Conservation (phyloP, 2,888 invertebrate species). For the Macrosiphum euphorbiae region DNA sequence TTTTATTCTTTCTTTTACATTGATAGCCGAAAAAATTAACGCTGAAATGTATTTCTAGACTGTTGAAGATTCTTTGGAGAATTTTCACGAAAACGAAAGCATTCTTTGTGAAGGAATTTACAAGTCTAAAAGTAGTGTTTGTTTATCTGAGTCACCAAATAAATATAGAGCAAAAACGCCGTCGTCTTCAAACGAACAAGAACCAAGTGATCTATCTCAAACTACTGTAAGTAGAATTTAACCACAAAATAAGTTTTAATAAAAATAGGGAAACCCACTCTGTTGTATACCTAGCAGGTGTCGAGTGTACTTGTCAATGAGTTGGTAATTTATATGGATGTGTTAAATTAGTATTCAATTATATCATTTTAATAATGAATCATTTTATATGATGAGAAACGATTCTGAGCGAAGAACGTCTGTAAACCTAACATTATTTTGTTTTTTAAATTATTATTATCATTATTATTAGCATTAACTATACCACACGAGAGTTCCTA, state of each 20-base stretch:
- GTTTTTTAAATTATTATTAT: too few relatives aligned
- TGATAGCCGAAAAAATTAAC: background rate
- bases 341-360: background rate
- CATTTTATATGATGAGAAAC: background rate
- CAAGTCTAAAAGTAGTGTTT: slow-evolving; percentile 55
- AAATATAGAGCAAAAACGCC: slow-evolving; percentile 54
- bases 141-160: slow-evolving; percentile 52
- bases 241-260: background rate
- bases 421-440: too few relatives aligned
- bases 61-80: slow-evolving; percentile 40
- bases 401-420: background rate
- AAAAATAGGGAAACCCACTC: background rate
- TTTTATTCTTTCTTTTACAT: background rate
- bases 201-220: slow-evolving; percentile 60
- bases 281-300: background rate
- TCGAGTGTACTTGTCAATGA: background rate
- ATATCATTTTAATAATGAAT: background rate
- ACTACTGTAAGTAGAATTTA: slow-evolving; percentile 42
- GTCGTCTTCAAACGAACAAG: slow-evolving; percentile 60
- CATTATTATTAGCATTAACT: too few relatives aligned
- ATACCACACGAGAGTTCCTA: too few relatives aligned
- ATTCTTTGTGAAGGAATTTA: slow-evolving; percentile 49
- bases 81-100: slow-evolving; percentile 58
- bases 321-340: background rate
- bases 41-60: slow-evolving; percentile 29